Evolutionary conservation across 2,113 vertebrate genomes (phyloP), one percentile per base, ranked within the genome.

Genomic region (Phycodurus eques): DNA sequence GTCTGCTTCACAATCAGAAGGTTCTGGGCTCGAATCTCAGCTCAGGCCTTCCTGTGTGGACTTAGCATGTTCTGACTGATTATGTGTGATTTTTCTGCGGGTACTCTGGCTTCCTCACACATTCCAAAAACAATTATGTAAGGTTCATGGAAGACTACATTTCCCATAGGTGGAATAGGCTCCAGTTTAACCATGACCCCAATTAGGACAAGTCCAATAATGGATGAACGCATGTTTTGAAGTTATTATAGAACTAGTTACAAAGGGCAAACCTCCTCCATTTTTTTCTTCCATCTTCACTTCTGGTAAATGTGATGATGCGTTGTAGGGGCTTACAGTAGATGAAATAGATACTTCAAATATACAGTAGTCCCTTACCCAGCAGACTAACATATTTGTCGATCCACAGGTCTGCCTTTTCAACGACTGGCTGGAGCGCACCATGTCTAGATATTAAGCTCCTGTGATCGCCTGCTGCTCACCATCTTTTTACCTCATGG

Each of bases 341-440:
- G 19, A 67, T 2, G 8, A 19, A 3, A 17, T 35, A 13, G 2
- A 0, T 31, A 5, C 19, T 62, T 68, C 8, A 43, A 57, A 54
- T n/a, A 15, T 14, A 4, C 47, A 14, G 13, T 20, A 20, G 19
- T 54, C 53, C 8, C 8, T n/a, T 22, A n/a, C 8, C 43, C n/a
- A 39, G 11, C 19, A 22, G 62, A 73, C 31, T 49, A 54, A 56
- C 17, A 6, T 61, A 5, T 1, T 4, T 27, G 11, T 83, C 44
- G n/a, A 15, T 72, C 35, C 67, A 8, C 65, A 90, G 86, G 88
- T 93, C 47, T 90, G 87, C 78, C 1, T 88, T 42, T 90, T 91
- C 82, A 83, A 39, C 22, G 33, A 78, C 0, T 92, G 88, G 89
- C 79, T 91, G 39, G 22, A 60, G 17, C 31, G 1, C 15, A 89